Evolutionary conservation across 2,888 invertebrate genomes (phyloP), one percentile per base, ranked within the genome.

Genomic region (Xestia rhomboidea): DNA sequence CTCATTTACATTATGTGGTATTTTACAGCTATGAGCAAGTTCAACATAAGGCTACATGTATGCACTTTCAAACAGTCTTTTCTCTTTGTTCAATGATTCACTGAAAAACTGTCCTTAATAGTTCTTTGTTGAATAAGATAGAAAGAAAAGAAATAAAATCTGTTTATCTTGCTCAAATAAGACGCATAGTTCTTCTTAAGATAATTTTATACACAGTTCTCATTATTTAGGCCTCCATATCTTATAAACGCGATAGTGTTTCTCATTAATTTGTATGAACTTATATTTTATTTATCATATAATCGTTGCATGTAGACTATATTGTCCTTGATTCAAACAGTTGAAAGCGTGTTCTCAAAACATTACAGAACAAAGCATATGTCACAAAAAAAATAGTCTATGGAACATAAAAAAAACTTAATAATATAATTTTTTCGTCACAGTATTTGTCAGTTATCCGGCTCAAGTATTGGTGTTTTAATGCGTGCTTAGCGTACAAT

Each of bases 391-490:
- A 51, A 49, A 15, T 49, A 8, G 5, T 44, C 4, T 8, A 27
- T 54, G 18, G 34, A 15, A 41, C 15, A 54, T 11, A 54, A 54
- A 54, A 54, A 10, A 24, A 51, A 51, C 24, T 10, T 10, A 10
- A 51, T 51, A 38, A 64, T 18, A 13, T 27, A 54, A 64, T 27
- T 38, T 1, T 62, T 38, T 63, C 11, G 21, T 15, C 63, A 60
- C 64, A 64, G 70, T 67, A 57, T 38, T 38, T 57, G 24, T 38
- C 6, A 49, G 6, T 21, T 6, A n/a, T 44, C 7, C 6, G 3
- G n/a, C 8, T 72, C 49, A 74, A 84, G 76, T 83, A 78, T 81
- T 79, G 41, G 62, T 49, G 34, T 78, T 77, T 57, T 30, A 76
- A 69, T 77, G 70, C 74, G 67, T 62, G 30, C 30, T 21, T 30